Evolutionary conservation across 2,797 vertebrate species (phyloP), one percentile per base, ranked within the genome.

Genomic region (Brotula barbata): DNA sequence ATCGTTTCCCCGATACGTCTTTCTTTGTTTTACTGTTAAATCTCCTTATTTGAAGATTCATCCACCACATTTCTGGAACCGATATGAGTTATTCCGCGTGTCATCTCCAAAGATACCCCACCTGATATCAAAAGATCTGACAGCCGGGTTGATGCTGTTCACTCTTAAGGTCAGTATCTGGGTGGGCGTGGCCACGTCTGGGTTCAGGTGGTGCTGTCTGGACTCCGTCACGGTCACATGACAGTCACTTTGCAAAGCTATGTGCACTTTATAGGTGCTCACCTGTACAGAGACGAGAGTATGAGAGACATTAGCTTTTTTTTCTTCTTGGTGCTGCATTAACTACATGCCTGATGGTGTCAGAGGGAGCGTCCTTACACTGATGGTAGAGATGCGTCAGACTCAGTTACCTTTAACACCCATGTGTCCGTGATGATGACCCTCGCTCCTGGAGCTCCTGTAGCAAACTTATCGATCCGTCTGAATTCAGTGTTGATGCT

Each of bases 371-470:
- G n/a, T n/a, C n/a, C n/a, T n/a, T n/a, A n/a, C n/a, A n/a, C n/a
- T n/a, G n/a, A n/a, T n/a, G n/a, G n/a, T n/a, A n/a, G n/a, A n/a
- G n/a, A n/a, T n/a, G n/a, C n/a, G n/a, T n/a, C n/a, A n/a, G n/a
- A n/a, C n/a, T n/a, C n/a, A n/a, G n/a, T 13, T 60, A 61, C 58
- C 84, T 97, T 98, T 74, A 98, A 89, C 55, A 98, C 93, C 96
- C 96, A 98, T 0, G 89, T 94, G 88, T 98, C 95, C 0, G 96
- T 98, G 13, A 98, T 90, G 0, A 98, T 93, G 15, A 97, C 93
- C 23, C 94, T 86, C 0, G 94, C 93, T 37, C 93, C 94, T 0
- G 93, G 91, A 0, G 88, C 90, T 8, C 96, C 96, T 0, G 93
- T 94, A 3, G 94, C 93, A 71, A 98, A 98, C 82, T 98, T 98